Evolutionary conservation across 2,113 vertebrate genomes (phyloP).

Genomic region (Cavia aperea): DNA sequence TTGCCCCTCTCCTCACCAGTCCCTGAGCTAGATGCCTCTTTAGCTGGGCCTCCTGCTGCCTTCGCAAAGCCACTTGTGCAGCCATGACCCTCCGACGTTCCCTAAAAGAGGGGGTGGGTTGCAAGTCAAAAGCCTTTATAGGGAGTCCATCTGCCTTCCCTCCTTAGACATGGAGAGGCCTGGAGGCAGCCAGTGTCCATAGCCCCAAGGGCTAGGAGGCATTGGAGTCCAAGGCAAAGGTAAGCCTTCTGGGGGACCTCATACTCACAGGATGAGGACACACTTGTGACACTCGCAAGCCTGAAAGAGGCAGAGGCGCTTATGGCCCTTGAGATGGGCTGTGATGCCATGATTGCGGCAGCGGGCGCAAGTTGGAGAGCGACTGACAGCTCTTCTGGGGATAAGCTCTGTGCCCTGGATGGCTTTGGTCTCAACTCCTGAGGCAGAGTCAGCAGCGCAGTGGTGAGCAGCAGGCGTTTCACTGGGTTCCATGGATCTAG

Average conservation of each 20-base stretch:
- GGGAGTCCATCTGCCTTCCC: neutral
- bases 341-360: slow-evolving; percentile 72
- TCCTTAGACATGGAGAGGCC: slow-evolving; percentile 45
- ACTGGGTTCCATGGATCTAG: slow-evolving; percentile 63
- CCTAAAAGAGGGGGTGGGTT: slow-evolving; percentile 35
- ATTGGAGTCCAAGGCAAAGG: slow-evolving; percentile 62
- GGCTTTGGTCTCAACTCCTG: neutral
- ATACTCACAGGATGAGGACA: slow-evolving; percentile 72
- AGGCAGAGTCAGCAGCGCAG: slow-evolving; percentile 34
- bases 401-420: slow-evolving; percentile 26
- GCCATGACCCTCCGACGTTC: slow-evolving; percentile 72
- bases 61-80: slow-evolving; percentile 71
- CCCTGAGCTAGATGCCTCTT: slow-evolving; percentile 61
- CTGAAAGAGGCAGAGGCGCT: slow-evolving; percentile 71
- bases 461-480: neutral
- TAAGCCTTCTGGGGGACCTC: slow-evolving; percentile 42
- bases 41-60: slow-evolving; percentile 70
- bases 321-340: slow-evolving; percentile 72
- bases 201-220: slow-evolving; percentile 41
- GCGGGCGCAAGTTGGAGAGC: slow-evolving; percentile 72
- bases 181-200: slow-evolving; percentile 65
- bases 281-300: slow-evolving; percentile 73
- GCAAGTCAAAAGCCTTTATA: neutral
- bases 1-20: slow-evolving; percentile 17
- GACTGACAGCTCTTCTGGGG: slow-evolving; percentile 41